Evolutionary conservation across 1,140 invertebrate genomes (phyloP).

Genomic region (Eubasilissa regina): DNA sequence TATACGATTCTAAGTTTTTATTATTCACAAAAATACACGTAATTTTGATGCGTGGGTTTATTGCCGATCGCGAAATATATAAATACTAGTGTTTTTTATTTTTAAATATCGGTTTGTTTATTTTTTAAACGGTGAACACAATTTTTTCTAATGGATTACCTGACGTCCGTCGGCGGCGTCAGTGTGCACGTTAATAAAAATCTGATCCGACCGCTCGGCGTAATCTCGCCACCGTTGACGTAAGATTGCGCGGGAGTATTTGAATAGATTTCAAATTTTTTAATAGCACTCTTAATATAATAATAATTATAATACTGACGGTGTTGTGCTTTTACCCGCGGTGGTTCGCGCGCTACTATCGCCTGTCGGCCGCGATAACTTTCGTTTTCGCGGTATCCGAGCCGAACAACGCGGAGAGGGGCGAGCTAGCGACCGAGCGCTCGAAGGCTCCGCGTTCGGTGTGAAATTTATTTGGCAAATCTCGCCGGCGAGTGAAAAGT

Average conservation of each 20-base stretch:
- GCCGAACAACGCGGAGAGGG: neutral
- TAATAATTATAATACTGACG: constrained; percentile 1
- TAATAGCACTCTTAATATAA: neutral
- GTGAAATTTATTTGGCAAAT: neutral
- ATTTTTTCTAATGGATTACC: neutral
- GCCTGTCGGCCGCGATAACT: constrained; percentile 21
- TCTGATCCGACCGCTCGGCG: too few relatives aligned
- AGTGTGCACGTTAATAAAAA: neutral
- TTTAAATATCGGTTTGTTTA: neutral
- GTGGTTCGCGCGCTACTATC: constrained; percentile 40
- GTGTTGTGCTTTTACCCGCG: constrained; percentile 31
- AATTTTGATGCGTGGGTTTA: neutral
- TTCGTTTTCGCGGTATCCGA: constrained; percentile 33
- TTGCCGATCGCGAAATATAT: too few relatives aligned
- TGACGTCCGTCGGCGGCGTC: neutral
- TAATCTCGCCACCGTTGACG: too few relatives aligned
- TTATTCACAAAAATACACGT: neutral
- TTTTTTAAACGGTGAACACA: neutral
- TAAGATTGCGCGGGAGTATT: neutral
- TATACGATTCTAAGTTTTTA: neutral
- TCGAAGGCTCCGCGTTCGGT: neutral
- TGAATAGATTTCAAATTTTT: too few relatives aligned
- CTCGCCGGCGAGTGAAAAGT: constrained; percentile 3
- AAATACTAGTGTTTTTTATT: neutral
- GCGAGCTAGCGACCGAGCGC: too few relatives aligned